Evolutionary conservation across 2,797 vertebrate genomes (phyloP).

Genomic region (Eutrigla gurnardus): DNA sequence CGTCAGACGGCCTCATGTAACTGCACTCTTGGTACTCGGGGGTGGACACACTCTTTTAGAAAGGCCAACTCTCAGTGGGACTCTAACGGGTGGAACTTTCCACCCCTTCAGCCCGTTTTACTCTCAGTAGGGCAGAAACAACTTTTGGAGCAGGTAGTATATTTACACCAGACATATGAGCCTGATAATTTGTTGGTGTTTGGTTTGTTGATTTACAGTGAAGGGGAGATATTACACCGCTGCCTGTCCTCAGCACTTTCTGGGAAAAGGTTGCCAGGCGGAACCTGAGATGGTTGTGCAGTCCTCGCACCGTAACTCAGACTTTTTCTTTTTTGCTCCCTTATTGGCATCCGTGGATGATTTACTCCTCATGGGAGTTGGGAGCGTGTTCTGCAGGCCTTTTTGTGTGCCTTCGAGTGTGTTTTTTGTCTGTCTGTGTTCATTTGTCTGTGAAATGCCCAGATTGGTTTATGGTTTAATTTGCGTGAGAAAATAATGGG

Average conservation of each 20-base stretch:
- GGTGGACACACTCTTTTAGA: constrained; percentile 54
- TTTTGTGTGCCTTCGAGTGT: constrained; percentile 4
- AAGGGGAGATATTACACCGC: constrained; percentile 48
- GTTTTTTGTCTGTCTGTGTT: constrained; percentile 25
- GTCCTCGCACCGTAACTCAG: constrained; percentile 58
- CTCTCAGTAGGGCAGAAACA: constrained; percentile 13
- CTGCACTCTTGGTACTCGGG: constrained; percentile 40
- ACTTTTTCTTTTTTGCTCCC: constrained; percentile 55
- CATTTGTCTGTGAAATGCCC: constrained; percentile 53
- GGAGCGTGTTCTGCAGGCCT: constrained; percentile 19
- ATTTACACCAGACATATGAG: constrained; percentile 28
- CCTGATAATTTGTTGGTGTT: constrained; percentile 58
- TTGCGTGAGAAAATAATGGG: constrained; percentile 62
- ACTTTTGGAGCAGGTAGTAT: constrained; percentile 24
- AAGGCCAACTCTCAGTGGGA: constrained; percentile 70
- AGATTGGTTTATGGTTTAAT: constrained; percentile 55
- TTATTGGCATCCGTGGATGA: constrained; percentile 63
- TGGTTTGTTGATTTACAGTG: constrained; percentile 60
- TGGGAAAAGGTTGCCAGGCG: constrained; percentile 43
- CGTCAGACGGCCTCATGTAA: constrained; percentile 60
- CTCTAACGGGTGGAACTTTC: constrained; percentile 41
- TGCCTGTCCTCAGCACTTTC: constrained; percentile 67
- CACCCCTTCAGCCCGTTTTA: constrained; percentile 19
- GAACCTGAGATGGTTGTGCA: constrained; percentile 43
- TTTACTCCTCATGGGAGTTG: constrained; percentile 63